Percentiles rank a stretch among this genome's conserved stretches.
phyloP scores from a whole-genome alignment of 2,113 vertebrate genomes.

The Diadophis punctatus region DNA sequence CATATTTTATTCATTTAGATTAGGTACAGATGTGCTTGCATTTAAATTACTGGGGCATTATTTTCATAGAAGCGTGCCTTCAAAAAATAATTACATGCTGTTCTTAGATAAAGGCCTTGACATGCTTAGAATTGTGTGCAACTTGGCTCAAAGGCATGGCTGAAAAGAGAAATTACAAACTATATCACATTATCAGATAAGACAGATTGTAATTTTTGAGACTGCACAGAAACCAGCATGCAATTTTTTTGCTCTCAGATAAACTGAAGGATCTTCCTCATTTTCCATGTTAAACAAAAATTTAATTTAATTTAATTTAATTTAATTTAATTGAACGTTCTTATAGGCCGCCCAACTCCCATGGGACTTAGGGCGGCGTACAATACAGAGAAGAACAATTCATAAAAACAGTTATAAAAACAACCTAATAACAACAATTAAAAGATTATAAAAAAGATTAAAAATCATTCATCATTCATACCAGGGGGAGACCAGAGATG shows the following conservation, averaged over 20 bases:
- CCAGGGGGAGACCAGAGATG: no score
- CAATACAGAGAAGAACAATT: no score
- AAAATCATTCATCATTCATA: no score
- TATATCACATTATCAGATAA: not conserved
- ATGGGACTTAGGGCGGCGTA: no score
- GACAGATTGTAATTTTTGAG: not conserved
- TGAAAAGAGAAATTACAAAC: not conserved
- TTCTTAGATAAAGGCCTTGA: not conserved
- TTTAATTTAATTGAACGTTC: no score
- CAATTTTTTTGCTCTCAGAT: not conserved
- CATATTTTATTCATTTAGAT: not conserved
- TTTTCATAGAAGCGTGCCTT: not conserved
- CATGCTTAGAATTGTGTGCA: not conserved
- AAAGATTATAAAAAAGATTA: no score
- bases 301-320: no score
- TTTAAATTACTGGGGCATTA: not conserved
- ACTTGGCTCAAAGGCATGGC: not conserved
- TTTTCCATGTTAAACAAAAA: not conserved
- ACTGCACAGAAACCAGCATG: not conserved
- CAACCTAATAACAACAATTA: no score
- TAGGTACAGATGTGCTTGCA: not conserved
- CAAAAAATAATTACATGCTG: not conserved
- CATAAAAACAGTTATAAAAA: no score
- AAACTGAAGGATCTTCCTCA: not conserved
- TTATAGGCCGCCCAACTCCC: no score